phyloP scores from a whole-genome alignment of 2,888 invertebrate species.

The Deilephila elpenor region DNA sequence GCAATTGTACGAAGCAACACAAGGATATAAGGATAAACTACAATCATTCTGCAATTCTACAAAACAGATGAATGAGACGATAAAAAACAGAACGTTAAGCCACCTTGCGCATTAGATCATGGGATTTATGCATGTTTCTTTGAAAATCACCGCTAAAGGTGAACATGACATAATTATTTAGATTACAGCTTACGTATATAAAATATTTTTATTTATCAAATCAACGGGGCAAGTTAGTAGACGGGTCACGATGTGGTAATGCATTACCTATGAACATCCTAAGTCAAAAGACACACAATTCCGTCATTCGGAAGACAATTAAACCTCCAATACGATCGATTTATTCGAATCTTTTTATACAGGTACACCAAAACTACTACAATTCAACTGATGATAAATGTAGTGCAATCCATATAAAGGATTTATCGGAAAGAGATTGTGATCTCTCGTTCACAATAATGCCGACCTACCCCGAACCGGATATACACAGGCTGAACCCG shows the following conservation, averaged over 20 bases:
- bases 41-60: background rate
- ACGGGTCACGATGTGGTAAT: background rate
- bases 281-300: too few relatives aligned
- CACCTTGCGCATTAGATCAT: conserved; percentile 11
- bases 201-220: background rate
- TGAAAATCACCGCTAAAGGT: background rate
- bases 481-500: too few relatives aligned
- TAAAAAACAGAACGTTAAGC: background rate
- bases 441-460: too few relatives aligned
- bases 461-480: too few relatives aligned
- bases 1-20: background rate
- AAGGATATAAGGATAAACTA: conserved; percentile 1
- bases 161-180: background rate
- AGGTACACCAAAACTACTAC: too few relatives aligned
- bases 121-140: conserved; percentile 1
- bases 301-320: too few relatives aligned
- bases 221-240: background rate
- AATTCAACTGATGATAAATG: too few relatives aligned
- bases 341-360: too few relatives aligned
- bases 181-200: background rate
- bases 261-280: background rate
- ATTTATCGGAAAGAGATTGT: too few relatives aligned
- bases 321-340: too few relatives aligned
- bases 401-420: too few relatives aligned
- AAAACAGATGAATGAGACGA: conserved; percentile 7